Evolutionary conservation across 2,113 vertebrate species (phyloP).

Genomic region (Butorides virescens): DNA sequence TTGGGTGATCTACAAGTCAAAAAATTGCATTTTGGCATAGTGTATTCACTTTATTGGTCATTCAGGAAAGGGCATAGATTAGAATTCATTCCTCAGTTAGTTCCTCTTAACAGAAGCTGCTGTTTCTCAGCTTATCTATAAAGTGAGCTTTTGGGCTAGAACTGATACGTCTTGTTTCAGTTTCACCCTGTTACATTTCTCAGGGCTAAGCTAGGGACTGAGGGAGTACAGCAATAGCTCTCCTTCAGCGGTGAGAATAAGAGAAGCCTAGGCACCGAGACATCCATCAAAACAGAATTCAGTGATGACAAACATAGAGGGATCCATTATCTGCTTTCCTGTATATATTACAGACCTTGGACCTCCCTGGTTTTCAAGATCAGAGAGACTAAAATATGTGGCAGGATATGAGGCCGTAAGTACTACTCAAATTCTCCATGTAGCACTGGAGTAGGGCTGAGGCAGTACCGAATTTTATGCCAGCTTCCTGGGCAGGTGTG

Average conservation of each 20-base stretch:
- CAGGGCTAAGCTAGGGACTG: background rate
- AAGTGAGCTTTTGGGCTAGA: background rate
- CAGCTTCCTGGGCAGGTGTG: conserved; percentile 53
- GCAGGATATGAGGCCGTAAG: background rate
- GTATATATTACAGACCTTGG: conserved; percentile 24
- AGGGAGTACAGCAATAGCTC: background rate
- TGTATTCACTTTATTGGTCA: background rate
- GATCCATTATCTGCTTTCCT: conserved; percentile 29
- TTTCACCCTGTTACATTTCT: background rate
- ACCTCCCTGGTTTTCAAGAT: conserved; percentile 34
- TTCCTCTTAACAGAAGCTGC: background rate
- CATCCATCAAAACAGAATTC: conserved; percentile 20
- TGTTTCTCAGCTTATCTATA: background rate
- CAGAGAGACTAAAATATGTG: conserved; percentile 13
- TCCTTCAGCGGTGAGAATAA: background rate
- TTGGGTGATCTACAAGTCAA: background rate
- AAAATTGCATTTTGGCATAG: background rate
- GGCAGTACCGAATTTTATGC: background rate
- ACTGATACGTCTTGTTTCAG: background rate
- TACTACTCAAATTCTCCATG: conserved; percentile 24
- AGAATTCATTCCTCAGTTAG: background rate
- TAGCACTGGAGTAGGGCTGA: background rate
- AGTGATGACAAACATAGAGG: conserved; percentile 34
- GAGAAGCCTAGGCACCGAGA: background rate
- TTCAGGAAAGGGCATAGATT: background rate